phyloP scores from a whole-genome alignment of 2,888 invertebrate genomes.

The Allophyes oxyacanthae region DNA sequence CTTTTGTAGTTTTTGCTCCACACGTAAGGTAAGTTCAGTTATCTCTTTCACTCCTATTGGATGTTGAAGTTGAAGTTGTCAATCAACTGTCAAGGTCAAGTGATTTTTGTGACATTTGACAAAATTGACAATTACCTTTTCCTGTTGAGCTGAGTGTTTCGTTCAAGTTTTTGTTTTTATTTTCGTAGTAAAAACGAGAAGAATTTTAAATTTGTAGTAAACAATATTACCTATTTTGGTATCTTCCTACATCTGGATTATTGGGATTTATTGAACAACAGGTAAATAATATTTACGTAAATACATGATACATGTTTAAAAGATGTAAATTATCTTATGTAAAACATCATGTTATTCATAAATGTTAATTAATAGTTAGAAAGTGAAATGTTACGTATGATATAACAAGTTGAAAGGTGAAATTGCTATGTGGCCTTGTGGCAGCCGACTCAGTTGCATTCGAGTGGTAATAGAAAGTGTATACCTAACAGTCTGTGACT shows the following conservation, averaged over 20 bases:
- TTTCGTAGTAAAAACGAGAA: too few species aligned
- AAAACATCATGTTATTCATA: constrained; percentile 34
- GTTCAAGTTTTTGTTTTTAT: too few species aligned
- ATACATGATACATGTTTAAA: constrained; percentile 6
- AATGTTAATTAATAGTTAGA: constrained; percentile 57
- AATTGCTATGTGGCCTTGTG: constrained; percentile 69
- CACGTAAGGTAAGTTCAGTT: too few species aligned
- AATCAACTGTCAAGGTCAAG: constrained; percentile 43
- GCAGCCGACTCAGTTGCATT: constrained; percentile 50
- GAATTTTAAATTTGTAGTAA: too few species aligned
- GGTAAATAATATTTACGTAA: constrained; percentile 27
- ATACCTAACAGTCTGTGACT: constrained; percentile 42
- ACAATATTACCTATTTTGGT: too few species aligned
- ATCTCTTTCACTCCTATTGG: too few species aligned
- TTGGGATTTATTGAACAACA: constrained; percentile 13
- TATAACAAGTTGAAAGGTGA: constrained; percentile 85
- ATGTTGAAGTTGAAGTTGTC: too few species aligned
- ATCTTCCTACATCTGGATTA: constrained; percentile 7
- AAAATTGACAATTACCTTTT: too few species aligned
- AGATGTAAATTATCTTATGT: constrained; percentile 24
- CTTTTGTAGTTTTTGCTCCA: too few species aligned
- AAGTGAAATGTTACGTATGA: constrained; percentile 77
- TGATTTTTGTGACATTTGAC: background rate
- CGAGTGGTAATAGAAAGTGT: constrained; percentile 66
- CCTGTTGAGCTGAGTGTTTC: too few species aligned